Base-by-base conservation (phyloP, 2,113 vertebrate genomes). In the Pelmatolapia mariae region DNA sequence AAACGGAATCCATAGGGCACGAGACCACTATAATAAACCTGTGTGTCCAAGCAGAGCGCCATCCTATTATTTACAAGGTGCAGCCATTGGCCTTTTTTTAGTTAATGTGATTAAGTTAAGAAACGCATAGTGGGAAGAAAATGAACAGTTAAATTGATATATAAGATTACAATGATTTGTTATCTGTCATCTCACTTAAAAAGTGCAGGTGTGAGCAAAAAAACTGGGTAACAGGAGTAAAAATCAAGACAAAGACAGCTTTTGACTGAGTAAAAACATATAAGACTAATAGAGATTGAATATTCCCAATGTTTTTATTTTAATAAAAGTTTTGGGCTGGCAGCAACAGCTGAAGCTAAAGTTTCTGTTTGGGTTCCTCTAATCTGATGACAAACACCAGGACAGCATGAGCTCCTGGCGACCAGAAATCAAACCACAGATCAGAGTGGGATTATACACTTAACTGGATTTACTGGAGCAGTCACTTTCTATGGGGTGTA, bases 1-100 rank as follows among this genome's bases (percentile, higher is more conserved):
- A 82, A 19, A 80, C 26, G 12, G 13, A 71, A 91, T 90, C 89
- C 85, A 89, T 84, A 73, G 80, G 81, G 73, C 71, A 52, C 6
- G 31, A 45, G 24, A 82, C 87, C 87, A 76, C 86, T 87, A 91
- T 86, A 92, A 81, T 84, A 84, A 93, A 89, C 54, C n/a, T 66
- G 15, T 40, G 82, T 89, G 86, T 92, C 81, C 36, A 66, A 85
- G 52, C 29, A n/a, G 2, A 82, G 76, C 36, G 50, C 57, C 36
- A 82, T 85, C 80, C 78, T 84, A 31, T 78, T 87, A 66, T 89
- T 89, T 38, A 52, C 11, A 45, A 80, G 6, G 22, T 57, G 13
- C 11, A 31, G 50, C 79, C 59, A 61, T 10, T 16, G 38, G n/a
- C 22, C 26, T 59, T 86, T 40, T 38, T 47, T 68, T 22, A 86